Evolutionary conservation across 2,113 vertebrate species (phyloP).

Genomic region (Cyphomyrus plagiostoma): DNA sequence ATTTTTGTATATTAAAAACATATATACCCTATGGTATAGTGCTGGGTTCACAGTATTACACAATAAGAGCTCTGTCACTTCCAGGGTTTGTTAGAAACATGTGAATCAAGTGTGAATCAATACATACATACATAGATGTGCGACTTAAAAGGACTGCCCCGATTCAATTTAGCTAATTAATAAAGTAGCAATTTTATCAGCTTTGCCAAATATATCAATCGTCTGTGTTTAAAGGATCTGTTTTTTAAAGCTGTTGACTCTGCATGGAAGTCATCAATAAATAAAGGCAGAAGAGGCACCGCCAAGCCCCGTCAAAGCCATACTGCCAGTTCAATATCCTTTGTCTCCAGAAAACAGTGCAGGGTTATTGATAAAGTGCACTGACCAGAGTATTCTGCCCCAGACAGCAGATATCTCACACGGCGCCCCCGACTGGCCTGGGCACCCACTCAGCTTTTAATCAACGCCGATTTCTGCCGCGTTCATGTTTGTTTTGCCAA

Average conservation of each 20-base stretch:
- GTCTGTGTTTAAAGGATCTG: conserved; percentile 25
- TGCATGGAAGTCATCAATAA: conserved; percentile 17
- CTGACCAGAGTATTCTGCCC: background rate
- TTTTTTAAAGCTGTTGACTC: conserved; percentile 30
- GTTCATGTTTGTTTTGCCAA: background rate
- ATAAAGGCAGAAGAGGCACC: background rate
- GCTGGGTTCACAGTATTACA: background rate
- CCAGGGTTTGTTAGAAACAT: background rate
- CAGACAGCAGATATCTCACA: conserved; percentile 8
- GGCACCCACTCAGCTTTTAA: background rate
- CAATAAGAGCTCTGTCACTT: background rate
- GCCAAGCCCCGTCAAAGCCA: background rate
- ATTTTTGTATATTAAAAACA: conserved; percentile 43
- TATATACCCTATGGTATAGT: background rate
- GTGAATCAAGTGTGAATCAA: background rate
- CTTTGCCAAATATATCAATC: conserved; percentile 23
- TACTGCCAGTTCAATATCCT: background rate
- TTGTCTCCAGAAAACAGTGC: conserved; percentile 10
- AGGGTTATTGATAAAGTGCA: background rate
- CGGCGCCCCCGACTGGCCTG: background rate
- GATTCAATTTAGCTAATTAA: conserved; percentile 37
- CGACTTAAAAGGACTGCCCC: conserved; percentile 24
- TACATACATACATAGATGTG: conserved; percentile 8
- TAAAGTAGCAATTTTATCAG: conserved; percentile 14
- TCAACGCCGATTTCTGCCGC: background rate